Evolutionary conservation across 2,113 vertebrate species (phyloP), one percentile per base, ranked within the genome.

Genomic region (Merops nubicus): DNA sequence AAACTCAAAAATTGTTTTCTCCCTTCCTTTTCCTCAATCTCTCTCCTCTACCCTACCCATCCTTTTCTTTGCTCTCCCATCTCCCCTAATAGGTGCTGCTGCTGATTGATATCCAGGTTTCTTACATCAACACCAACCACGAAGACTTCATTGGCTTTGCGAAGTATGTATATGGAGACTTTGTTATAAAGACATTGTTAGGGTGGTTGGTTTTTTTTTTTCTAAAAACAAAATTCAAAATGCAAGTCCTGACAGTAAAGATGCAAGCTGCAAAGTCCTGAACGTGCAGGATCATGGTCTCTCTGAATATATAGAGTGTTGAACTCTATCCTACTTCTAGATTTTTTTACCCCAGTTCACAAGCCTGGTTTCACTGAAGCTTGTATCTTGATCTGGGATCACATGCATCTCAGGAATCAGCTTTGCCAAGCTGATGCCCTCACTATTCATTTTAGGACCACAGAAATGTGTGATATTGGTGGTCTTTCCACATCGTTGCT

Each of bases 71-170:
- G 3, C 11, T 85, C 22, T 88, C 7, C 11, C 51, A 2, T 88
- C 17, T 83, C 17, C 38, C 29, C 43, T 81, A 87, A 74, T 22
- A 99, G 99, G 98, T 99, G 53, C 95, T 99, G 88, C 93, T 99
- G 38, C 94, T 99, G 92, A 99, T 99, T 93, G 99, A 99, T 91
- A 98, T 99, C 79, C 99, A 99, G 92, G 98, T 99, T 34, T 98
- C 99, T 85, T 99, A 99, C 89, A 99, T 99, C 92, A 99, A 99
- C 83, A 99, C 99, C 78, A 99, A 99, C 95, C 99, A 99, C 0
- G 99, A 99, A 96, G 99, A 99, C 93, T 99, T 99, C 96, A 99
- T 99, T 79, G 99, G 99, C 84, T 99, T 99, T 13, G 98, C 98
- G 81, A 99, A 98, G 99, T 99, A 98, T 95, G 99, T 98, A 63